These are phyloP conservation scores for Zaprionus tsacasi DNA, from an alignment of 1,140 invertebrate species.

Conservation along the genomic window DNA sequence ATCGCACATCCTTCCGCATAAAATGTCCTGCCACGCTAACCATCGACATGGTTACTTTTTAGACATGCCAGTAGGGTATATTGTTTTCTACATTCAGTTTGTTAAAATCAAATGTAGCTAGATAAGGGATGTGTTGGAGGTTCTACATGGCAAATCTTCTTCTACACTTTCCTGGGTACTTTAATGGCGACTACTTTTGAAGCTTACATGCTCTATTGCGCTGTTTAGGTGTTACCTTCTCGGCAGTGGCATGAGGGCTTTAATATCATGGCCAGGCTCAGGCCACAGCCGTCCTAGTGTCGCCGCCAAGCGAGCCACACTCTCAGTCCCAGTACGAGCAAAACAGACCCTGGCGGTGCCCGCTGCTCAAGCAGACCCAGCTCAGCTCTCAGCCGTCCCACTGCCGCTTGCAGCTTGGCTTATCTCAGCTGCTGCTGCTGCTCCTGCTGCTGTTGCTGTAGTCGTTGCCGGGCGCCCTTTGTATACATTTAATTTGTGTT, in stretches of 20 bases:
- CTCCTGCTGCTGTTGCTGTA: constrained; percentile 29
- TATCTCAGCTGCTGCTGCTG: constrained; percentile 70
- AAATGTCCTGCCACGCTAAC: constrained; percentile 49
- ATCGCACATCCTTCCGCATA: constrained; percentile 81
- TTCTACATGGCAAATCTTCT: neutral
- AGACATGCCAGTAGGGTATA: constrained; percentile 24
- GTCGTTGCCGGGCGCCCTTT: constrained; percentile 58
- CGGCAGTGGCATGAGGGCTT: constrained; percentile 60
- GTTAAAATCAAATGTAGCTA: no score
- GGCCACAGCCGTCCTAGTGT: constrained; percentile 71
- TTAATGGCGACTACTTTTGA: neutral
- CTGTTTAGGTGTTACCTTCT: constrained; percentile 64
- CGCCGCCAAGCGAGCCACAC: constrained; percentile 43
- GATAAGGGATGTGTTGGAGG: no score
- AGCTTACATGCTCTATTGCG: constrained; percentile 45
- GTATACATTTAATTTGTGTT: constrained; percentile 83
- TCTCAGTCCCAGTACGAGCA: constrained; percentile 9
- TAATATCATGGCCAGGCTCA: constrained; percentile 63
- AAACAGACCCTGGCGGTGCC: neutral
- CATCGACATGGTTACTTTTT: constrained; percentile 13
- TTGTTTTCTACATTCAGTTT: neutral
- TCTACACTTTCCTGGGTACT: constrained; percentile 9
- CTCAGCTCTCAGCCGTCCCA: neutral
- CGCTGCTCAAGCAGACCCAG: constrained; percentile 1
- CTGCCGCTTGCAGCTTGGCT: constrained; percentile 53